Percentiles rank a stretch among this genome's conserved stretches.
Evolutionary conservation across 2,797 vertebrate genomes (phyloP).

Genomic region (Intellagama lesueurii): DNA sequence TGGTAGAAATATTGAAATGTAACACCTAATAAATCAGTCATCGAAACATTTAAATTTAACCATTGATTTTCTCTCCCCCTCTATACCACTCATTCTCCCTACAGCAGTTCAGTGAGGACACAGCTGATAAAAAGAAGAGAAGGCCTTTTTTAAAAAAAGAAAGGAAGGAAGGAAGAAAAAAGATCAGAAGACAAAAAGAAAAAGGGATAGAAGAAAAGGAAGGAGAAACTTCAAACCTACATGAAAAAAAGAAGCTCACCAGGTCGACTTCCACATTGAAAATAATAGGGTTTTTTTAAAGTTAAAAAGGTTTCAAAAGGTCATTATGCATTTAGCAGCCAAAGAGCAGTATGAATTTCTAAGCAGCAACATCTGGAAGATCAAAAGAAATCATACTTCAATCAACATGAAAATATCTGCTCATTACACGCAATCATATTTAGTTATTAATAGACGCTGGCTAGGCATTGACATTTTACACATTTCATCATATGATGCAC

Average conservation of each 20-base stretch:
- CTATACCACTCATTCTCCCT: background rate
- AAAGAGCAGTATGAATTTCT: conserved; percentile 80
- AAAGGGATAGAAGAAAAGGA: conserved; percentile 19
- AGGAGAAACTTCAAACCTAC: conserved; percentile 45
- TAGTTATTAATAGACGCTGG: conserved; percentile 84
- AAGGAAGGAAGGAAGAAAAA: conserved; percentile 34
- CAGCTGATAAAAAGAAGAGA: conserved; percentile 17
- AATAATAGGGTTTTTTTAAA: conserved; percentile 60
- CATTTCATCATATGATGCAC: conserved; percentile 85
- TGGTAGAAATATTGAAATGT: background rate
- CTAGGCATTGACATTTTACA: conserved; percentile 85
- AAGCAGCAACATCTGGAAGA: conserved; percentile 84
- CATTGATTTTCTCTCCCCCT: conserved; percentile 18
- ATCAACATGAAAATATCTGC: conserved; percentile 83
- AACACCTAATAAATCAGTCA: conserved; percentile 22
- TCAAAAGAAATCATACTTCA: conserved; percentile 83
- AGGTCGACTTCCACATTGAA: conserved; percentile 50
- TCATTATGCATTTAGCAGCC: conserved; percentile 74
- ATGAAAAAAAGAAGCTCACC: conserved; percentile 17
- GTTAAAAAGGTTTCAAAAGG: conserved; percentile 77
- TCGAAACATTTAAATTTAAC: conserved; percentile 31
- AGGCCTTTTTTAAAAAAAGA: conserved; percentile 16
- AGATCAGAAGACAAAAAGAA: background rate
- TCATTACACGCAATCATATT: conserved; percentile 83
- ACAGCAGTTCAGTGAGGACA: conserved; percentile 8